These are phyloP conservation scores for Penaeus chinensis DNA, from an alignment of 1,140 invertebrate species.

Conservation along the genomic window DNA sequence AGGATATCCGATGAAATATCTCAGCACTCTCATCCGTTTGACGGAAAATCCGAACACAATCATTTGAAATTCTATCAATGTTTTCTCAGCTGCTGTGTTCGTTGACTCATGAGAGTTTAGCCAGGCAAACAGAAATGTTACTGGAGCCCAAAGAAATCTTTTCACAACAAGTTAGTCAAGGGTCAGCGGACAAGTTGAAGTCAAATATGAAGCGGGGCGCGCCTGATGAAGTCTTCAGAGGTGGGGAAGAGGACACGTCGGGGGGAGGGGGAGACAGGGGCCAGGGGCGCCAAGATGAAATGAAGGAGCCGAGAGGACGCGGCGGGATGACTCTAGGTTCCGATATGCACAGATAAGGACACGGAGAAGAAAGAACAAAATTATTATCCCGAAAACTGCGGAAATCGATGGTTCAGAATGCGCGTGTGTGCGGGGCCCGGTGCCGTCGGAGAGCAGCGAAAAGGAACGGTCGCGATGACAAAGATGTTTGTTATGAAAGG, in stretches of 20 bases:
- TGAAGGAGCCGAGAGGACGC: background rate
- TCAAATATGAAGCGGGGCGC: slow-evolving; percentile 41
- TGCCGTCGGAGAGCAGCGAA: no score
- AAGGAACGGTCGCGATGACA: no score
- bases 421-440: no score
- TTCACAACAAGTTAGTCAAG: slow-evolving; percentile 47
- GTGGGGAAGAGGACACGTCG: slow-evolving; percentile 18
- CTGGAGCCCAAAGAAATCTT: slow-evolving; percentile 35
- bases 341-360: background rate
- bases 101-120: slow-evolving; percentile 41
- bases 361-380: background rate
- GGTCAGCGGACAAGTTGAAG: slow-evolving; percentile 50
- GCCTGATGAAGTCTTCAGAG: slow-evolving; percentile 43
- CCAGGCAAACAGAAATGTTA: slow-evolving; percentile 50
- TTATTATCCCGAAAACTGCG: no score
- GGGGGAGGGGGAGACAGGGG: slow-evolving; percentile 24
- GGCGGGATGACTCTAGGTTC: background rate
- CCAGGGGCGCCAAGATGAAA: background rate
- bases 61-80: slow-evolving; percentile 48
- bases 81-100: slow-evolving; percentile 34
- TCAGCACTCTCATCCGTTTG: background rate
- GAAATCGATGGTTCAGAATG: no score
- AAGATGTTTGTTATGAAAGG: no score
- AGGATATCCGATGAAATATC: no score
- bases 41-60: slow-evolving; percentile 29